phyloP scores from a whole-genome alignment of 2,888 invertebrate genomes.

The Andrena bicolor region DNA sequence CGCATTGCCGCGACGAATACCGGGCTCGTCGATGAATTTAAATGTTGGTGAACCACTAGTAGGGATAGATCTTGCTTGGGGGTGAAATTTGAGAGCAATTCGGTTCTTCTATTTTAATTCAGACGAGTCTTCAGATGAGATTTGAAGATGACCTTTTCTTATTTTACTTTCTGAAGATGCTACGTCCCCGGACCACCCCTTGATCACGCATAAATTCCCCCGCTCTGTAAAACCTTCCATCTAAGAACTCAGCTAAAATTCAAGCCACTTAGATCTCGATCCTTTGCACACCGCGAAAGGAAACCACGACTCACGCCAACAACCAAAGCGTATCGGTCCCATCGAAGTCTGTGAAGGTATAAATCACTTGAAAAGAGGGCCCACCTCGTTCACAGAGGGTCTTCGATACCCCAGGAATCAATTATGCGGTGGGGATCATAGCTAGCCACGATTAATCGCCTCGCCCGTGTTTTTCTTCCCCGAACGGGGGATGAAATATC shows the following conservation, averaged over 20 bases:
- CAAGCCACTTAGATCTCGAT: too few relatives aligned
- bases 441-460: constrained; percentile 50
- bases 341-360: neutral
- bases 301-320: constrained; percentile 4
- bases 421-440: constrained; percentile 48
- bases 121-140: too few relatives aligned
- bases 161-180: too few relatives aligned
- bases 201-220: too few relatives aligned
- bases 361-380: neutral
- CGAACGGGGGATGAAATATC: constrained; percentile 51
- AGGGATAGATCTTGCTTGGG: neutral
- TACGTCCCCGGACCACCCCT: too few relatives aligned
- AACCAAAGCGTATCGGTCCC: constrained; percentile 8
- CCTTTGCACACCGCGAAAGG: neutral
- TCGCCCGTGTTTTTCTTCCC: constrained; percentile 42
- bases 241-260: too few relatives aligned
- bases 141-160: too few relatives aligned
- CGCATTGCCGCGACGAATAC: constrained; percentile 14
- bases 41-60: neutral
- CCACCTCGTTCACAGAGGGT: neutral
- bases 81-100: too few relatives aligned
- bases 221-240: too few relatives aligned
- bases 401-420: constrained; percentile 38
- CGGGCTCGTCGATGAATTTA: constrained; percentile 9
- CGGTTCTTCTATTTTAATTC: neutral